Evolutionary conservation across 2,113 vertebrate species (phyloP).

Genomic region (Bos javanicus): DNA sequence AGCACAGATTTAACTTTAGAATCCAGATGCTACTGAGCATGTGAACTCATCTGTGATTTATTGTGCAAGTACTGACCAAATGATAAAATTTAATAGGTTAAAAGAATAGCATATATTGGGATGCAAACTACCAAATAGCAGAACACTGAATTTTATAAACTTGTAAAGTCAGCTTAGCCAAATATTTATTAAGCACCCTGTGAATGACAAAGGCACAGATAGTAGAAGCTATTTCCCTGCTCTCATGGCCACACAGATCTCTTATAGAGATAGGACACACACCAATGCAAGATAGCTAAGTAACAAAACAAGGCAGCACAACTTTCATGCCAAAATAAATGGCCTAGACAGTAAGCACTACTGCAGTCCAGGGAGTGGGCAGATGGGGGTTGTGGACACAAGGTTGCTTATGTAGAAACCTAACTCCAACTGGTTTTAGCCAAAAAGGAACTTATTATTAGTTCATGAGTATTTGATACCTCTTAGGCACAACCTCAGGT

Average conservation of each 20-base stretch:
- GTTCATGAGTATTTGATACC: not conserved
- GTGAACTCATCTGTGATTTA: not conserved
- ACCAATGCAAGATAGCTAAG: too few species aligned
- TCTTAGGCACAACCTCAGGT: not conserved
- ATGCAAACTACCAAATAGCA: not conserved
- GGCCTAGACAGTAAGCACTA: not conserved
- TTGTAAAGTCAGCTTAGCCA: not conserved
- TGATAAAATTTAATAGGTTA: not conserved
- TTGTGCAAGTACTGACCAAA: not conserved
- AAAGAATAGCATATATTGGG: not conserved
- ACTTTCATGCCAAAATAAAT: not conserved
- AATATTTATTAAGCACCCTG: not conserved
- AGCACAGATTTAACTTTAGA: not conserved
- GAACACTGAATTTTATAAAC: not conserved
- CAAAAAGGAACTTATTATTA: not conserved
- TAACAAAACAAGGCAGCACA: not conserved
- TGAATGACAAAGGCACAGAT: not conserved
- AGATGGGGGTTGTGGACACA: not conserved
- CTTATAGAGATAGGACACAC: not conserved
- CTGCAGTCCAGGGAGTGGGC: not conserved
- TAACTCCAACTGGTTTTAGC: not conserved
- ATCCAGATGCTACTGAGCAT: not conserved
- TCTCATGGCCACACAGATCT: not conserved
- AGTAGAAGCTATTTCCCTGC: not conserved
- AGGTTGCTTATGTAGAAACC: not conserved